Percentiles rank a stretch among this genome's conserved stretches.
Evolutionary conservation across 2,797 vertebrate genomes (phyloP).

Genomic region (Cuculus canorus): DNA sequence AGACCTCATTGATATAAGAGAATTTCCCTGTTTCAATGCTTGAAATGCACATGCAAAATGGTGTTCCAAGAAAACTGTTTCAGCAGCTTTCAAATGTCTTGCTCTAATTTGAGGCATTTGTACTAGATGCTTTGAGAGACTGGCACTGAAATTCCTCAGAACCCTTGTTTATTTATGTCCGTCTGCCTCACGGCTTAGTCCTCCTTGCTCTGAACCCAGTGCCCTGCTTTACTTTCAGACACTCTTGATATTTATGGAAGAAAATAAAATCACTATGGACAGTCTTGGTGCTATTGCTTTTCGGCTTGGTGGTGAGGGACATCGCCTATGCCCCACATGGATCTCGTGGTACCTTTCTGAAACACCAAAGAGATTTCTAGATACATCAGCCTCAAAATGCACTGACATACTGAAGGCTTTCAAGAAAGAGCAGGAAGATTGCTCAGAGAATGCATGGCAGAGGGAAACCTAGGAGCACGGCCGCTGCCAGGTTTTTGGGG

Average conservation of each 20-base stretch:
- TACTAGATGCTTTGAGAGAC: neutral
- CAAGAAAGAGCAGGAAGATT: neutral
- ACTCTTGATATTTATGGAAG: neutral
- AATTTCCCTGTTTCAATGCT: neutral
- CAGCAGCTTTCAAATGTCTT: neutral
- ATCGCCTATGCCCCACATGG: neutral
- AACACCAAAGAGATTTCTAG: neutral
- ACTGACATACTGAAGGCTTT: neutral
- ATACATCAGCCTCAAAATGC: neutral
- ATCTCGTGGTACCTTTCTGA: neutral
- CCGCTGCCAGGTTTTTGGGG: neutral
- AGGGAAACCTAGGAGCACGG: neutral
- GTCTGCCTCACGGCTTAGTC: neutral
- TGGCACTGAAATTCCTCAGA: neutral
- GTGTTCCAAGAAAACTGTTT: neutral
- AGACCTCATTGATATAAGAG: neutral
- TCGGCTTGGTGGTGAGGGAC: neutral
- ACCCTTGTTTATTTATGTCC: neutral
- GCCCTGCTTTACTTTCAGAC: neutral
- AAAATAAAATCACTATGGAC: neutral
- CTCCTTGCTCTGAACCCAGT: neutral
- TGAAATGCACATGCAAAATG: neutral
- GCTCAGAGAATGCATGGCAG: neutral
- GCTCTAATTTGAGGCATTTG: neutral
- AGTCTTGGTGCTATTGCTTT: neutral